Evolutionary conservation across 2,888 invertebrate genomes (phyloP).

Genomic region (Stramonita haemastoma): DNA sequence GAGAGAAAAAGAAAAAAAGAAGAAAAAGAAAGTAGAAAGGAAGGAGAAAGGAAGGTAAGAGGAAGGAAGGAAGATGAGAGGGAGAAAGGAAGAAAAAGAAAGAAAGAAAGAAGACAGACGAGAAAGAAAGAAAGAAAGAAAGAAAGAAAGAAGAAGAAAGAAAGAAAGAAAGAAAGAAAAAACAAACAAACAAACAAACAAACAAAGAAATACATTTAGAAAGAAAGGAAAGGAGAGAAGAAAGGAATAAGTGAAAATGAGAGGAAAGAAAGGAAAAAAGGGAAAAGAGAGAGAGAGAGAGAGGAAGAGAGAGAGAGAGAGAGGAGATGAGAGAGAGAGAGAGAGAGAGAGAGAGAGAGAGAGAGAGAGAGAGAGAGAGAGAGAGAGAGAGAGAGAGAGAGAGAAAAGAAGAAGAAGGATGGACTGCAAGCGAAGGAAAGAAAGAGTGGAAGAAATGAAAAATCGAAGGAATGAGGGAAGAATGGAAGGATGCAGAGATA

Average conservation of each 20-base stretch:
- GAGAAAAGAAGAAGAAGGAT: background rate
- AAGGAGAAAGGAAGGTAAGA: too few relatives aligned
- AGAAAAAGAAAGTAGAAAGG: background rate
- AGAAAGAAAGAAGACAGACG: too few relatives aligned
- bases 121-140: too few relatives aligned
- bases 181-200: too few relatives aligned
- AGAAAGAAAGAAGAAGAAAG: too few relatives aligned
- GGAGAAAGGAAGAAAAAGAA: too few relatives aligned
- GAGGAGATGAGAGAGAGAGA: background rate
- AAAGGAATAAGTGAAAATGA: background rate
- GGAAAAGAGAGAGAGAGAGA: background rate
- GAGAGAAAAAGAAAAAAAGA: background rate
- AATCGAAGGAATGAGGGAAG: background rate
- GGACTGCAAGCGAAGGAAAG: background rate
- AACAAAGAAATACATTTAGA: too few relatives aligned
- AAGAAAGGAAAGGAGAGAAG: background rate
- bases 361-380: conserved; percentile 13
- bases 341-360: background rate
- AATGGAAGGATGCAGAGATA: background rate
- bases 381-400: conserved; percentile 15
- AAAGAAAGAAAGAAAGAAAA: too few relatives aligned
- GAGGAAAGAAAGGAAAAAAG: conserved; percentile 14
- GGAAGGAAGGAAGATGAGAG: too few relatives aligned
- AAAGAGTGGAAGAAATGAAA: background rate
- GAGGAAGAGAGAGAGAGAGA: background rate